Evolutionary conservation across 37 sponge, comb jelly and placozoan species (phyloP), one percentile per base, ranked within the genome.

Genomic region (Oopsacas minuta): DNA sequence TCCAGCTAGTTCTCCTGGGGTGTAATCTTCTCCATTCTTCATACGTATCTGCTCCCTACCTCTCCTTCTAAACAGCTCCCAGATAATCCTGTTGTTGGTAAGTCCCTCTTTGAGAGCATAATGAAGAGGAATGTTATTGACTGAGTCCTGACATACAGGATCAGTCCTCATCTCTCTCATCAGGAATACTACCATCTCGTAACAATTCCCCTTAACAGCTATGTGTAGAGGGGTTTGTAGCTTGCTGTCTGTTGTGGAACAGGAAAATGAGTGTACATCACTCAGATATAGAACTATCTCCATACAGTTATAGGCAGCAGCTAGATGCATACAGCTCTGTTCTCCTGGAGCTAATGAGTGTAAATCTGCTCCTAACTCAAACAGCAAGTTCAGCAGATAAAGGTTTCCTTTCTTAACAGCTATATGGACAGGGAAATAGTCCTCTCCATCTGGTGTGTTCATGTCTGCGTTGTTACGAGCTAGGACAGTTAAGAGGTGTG

Each of bases 321-420:
- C 75, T n/a, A 61, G 20, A n/a, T 61, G 75, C 75, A 61, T 61
- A 61, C 75, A 61, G 75, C 17, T 61, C 22, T 61, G 75, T 61
- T 61, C 75, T 12, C 75, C 75, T n/a, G 75, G 28, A n/a, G 75
- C 75, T 12, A 61, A 34, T 3, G 75, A 3, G 75, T 61, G 75
- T 34, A 61, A 12, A 34, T 61, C 75, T 61, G 75, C 75, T 3
- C 75, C 75, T n/a, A 61, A 34, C 75, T 61, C 75, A 12, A 61
- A 61, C 28, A 61, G 75, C 75, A 61, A 61, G 75, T 61, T 61
- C 28, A 61, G 75, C 75, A 61, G 28, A 34, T 61, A 61, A 34
- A 61, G 75, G 75, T 61, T 61, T 12, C 75, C 75, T n/a, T 61
- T 61, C 28, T 25, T 61, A 3, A 61, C 75, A 61, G 75, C 75